Conservation (phyloP, 2,113 vertebrate genomes). For the Equus quagga region DNA sequence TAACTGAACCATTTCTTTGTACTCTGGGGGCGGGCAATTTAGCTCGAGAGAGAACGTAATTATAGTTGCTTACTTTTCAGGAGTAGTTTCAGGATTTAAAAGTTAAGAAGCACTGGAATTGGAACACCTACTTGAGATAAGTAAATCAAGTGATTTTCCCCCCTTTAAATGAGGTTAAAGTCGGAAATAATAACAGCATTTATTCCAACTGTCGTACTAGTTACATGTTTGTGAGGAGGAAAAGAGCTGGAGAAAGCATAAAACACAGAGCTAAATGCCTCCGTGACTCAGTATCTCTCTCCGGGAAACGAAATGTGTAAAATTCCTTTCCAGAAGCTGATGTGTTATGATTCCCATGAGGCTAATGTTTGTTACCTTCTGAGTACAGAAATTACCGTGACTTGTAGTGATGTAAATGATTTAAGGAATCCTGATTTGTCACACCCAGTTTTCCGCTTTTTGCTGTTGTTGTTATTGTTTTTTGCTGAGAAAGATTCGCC, state of each 20-base stretch:
- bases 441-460: too few relatives aligned
- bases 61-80: constrained; percentile 61
- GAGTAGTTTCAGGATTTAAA: neutral
- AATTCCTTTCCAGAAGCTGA: neutral
- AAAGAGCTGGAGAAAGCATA: neutral
- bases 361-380: neutral
- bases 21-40: constrained; percentile 34
- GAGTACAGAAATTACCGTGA: neutral
- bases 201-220: neutral
- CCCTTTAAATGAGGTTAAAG: neutral
- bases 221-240: neutral
- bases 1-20: constrained; percentile 9
- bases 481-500: too few relatives aligned
- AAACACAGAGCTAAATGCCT: neutral
- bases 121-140: neutral
- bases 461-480: too few relatives aligned
- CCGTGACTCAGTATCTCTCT: neutral
- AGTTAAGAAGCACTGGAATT: neutral
- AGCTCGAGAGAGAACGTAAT: constrained; percentile 56
- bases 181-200: neutral
- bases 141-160: neutral
- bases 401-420: neutral
- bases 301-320: neutral
- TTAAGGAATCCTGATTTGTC: neutral
- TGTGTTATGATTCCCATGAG: neutral